Base-by-base conservation (phyloP, 1,140 invertebrate species). In the Ditylenchus dipsaci region DNA sequence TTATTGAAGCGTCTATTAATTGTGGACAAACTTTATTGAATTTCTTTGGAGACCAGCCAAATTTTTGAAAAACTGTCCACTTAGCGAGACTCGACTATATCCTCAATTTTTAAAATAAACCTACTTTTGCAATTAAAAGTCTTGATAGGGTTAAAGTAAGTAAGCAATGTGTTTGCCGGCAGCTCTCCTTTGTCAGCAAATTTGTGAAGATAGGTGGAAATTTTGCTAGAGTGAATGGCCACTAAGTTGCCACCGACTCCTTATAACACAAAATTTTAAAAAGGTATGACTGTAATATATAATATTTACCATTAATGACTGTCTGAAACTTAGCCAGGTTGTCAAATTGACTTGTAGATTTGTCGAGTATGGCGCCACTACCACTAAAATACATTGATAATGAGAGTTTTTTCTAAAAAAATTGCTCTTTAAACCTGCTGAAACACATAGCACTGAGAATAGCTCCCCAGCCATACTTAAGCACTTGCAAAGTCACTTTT, bases 161-260 rank as follows among this genome's bases (percentile, higher is more conserved):
- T 1, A 91, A 90, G 79, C 89, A 90, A 61, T 91, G 88, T 74
- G 88, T 88, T 42, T 90, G 88, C 81, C 88, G 91, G 90, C 63
- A 94, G 85, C 64, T 89, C 86, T 56, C 88, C 88, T 23, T 88
- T 85, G 70, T 86, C 84, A 49, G 86, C 84, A 29, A 76, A 87
- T 75, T 87, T 88, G 82, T 95, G 91, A 26, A 95, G 84, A 66
- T 88, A 87, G 7, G 93, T 95, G n/a, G 92, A 93, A 62, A 96
- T 88, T 73, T 91, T 87, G 79, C 91, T 92, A 0, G 93, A 91
- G 86, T 95, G 92, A 23, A 95, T 91, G 27, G 93, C 92, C 11
- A 90, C 93, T 78, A 95, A 87, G 57, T 63, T 70, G 1, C 92
- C 92, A 42, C 92, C 93, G 69, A 94, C 91, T 19, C 33, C 33